A percentile compares a stretch with the other conserved stretches of the same genome.
Evolutionary conservation across 1,140 invertebrate species (phyloP).

Genomic region (Trichomalopsis sarcophagae): DNA sequence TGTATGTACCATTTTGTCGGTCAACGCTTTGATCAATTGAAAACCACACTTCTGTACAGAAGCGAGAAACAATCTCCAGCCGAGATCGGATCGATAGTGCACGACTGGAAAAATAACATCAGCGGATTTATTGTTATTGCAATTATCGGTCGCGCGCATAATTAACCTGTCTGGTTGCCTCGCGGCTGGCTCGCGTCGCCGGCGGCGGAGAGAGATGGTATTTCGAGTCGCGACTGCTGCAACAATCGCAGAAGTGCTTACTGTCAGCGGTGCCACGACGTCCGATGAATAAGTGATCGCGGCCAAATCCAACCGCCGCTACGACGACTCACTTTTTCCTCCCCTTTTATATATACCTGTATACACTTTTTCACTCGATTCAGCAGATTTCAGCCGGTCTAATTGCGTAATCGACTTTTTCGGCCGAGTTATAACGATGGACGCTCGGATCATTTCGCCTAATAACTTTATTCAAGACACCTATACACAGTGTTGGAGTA

Average conservation of each 20-base stretch:
- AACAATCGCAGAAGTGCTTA: background rate
- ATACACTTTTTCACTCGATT: background rate
- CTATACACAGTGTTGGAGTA: too few species aligned
- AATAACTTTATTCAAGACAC: too few species aligned
- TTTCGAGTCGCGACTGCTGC: background rate
- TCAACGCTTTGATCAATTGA: too few species aligned
- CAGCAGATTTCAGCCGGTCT: background rate
- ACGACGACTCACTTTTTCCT: background rate
- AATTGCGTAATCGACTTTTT: background rate
- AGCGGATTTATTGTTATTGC: conserved; percentile 17
- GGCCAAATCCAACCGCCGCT: background rate
- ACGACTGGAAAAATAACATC: background rate
- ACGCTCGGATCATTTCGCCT: too few species aligned
- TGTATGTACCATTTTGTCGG: too few species aligned
- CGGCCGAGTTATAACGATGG: background rate
- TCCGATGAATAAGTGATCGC: conserved; percentile 17
- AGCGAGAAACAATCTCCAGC: too few species aligned
- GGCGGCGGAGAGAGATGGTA: background rate
- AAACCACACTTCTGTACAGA: too few species aligned
- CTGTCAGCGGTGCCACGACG: background rate
- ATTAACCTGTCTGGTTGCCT: too few species aligned
- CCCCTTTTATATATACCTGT: background rate
- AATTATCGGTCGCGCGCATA: background rate
- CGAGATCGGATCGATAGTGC: background rate
- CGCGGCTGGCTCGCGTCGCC: background rate